These are phyloP conservation scores for Platycercus adscitus DNA, from an alignment of 2,113 vertebrate species.

Conservation along the genomic window DNA sequence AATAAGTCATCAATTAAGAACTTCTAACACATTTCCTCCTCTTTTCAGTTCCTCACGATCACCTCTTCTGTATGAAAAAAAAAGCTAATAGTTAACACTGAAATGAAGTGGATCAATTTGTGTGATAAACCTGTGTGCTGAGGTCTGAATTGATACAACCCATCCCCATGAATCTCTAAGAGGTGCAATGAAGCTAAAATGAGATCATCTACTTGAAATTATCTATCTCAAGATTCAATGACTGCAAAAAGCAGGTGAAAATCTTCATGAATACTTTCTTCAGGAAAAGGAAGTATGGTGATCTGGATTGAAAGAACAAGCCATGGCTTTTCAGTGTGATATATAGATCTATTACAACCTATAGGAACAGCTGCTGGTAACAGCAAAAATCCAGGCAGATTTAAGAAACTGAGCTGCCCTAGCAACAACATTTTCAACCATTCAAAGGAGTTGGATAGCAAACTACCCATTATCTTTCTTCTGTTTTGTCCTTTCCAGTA, in stretches of 20 bases:
- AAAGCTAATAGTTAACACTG: neutral
- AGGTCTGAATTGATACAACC: neutral
- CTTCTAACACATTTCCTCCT: neutral
- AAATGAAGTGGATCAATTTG: neutral
- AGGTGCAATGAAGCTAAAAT: neutral
- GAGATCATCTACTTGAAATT: slow-evolving; percentile 17
- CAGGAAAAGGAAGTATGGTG: neutral
- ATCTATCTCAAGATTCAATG: neutral
- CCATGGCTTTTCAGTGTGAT: neutral
- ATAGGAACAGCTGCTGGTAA: neutral
- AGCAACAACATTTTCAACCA: neutral
- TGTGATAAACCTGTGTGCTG: neutral
- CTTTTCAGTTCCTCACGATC: neutral
- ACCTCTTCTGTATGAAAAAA: neutral
- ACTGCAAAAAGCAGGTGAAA: neutral
- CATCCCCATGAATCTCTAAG: neutral
- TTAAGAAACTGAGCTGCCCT: neutral
- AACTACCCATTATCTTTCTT: neutral
- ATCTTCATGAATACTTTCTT: neutral
- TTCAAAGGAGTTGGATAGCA: neutral
- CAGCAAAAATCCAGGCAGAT: neutral
- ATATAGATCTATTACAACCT: neutral
- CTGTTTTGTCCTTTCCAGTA: neutral
- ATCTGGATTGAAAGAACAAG: neutral
- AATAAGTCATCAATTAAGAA: neutral